phyloP scores from a whole-genome alignment of 2,113 vertebrate genomes.

The Beaufortia kweichowensis region DNA sequence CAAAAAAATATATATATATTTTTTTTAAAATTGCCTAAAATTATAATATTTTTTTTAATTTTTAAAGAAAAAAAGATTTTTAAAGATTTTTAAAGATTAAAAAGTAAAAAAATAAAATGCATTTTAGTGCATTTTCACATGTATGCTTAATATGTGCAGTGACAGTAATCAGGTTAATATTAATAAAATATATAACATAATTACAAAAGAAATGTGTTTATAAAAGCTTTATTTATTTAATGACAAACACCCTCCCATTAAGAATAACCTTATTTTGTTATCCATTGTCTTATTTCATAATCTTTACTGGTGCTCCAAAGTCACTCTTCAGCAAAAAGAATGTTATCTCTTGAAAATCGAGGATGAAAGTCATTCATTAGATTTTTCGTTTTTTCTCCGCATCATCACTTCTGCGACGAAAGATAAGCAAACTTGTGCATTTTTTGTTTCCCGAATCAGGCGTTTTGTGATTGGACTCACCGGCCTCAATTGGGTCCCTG shows the following conservation, averaged over 20 bases:
- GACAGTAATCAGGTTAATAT: too few species aligned
- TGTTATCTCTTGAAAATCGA: constrained; percentile 44
- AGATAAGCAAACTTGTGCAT: constrained; percentile 53
- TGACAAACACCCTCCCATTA: not conserved
- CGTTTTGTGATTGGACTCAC: constrained; percentile 57
- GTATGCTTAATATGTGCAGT: too few species aligned
- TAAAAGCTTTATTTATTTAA: not conserved
- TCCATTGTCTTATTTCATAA: constrained; percentile 1
- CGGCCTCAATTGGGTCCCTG: constrained; percentile 53
- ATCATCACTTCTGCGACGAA: constrained; percentile 52
- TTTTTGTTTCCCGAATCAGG: constrained; percentile 49
- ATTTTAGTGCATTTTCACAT: too few species aligned
- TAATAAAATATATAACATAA: too few species aligned
- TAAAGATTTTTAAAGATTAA: too few species aligned
- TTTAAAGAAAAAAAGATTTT: too few species aligned
- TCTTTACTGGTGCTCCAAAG: constrained; percentile 17
- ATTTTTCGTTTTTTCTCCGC: constrained; percentile 38
- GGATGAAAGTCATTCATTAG: constrained; percentile 47
- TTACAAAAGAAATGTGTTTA: not conserved
- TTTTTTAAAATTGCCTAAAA: too few species aligned
- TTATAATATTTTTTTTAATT: too few species aligned
- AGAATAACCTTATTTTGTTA: not conserved
- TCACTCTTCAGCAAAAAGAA: constrained; percentile 45
- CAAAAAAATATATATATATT: too few species aligned
- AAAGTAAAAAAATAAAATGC: too few species aligned